Base-by-base conservation (phyloP, 2,113 vertebrate species). In the Andinoacara biseriatus region DNA sequence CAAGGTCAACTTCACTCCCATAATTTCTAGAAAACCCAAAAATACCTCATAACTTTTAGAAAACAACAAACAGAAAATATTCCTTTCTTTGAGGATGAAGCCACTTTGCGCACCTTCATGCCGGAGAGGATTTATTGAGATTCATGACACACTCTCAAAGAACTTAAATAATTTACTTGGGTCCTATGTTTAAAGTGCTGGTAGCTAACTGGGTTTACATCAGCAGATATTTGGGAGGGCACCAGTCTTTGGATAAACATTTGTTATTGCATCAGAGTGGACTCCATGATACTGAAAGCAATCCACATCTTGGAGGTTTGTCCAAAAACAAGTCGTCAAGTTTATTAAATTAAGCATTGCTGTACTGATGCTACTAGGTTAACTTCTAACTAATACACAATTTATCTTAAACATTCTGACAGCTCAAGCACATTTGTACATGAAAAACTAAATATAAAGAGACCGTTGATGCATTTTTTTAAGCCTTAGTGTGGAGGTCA, bases 21-120 rank as follows among this genome's bases (percentile, higher is more conserved):
- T 17, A 60, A 78, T 87, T 87, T 80, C 80, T 81, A 87, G 74
- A 87, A 88, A 85, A 80, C 2, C 26, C 46, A 75, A 78, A 60
- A 79, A 83, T 58, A 59, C 35, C 4, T 14, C 22, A 61, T 29
- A 54, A 74, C n/a, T 56, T 54, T 0, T 4, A 67, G 22, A 67
- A 46, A 67, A 67, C 63, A 49, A 65, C 26, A 77, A 89, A 69
- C 67, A 82, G n/a, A 77, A 78, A 65, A 77, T 65, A 63, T 89
- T 88, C 49, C 80, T 80, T 75, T 67, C 46, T 46, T 60, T 82
- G 69, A 61, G 38, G n/a, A 80, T 54, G 81, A 88, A 61, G 40
- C 78, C 75, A 76, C 63, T 82, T 80, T 74, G 43, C 1, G 2
- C 40, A 60, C 31, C 31, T 24, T 57, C 8, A 15, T 22, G 62